A percentile compares a stretch with the other conserved stretches of the same genome.
Conservation (phyloP, 2,888 invertebrate species). For the Drosophila emarginata region DNA sequence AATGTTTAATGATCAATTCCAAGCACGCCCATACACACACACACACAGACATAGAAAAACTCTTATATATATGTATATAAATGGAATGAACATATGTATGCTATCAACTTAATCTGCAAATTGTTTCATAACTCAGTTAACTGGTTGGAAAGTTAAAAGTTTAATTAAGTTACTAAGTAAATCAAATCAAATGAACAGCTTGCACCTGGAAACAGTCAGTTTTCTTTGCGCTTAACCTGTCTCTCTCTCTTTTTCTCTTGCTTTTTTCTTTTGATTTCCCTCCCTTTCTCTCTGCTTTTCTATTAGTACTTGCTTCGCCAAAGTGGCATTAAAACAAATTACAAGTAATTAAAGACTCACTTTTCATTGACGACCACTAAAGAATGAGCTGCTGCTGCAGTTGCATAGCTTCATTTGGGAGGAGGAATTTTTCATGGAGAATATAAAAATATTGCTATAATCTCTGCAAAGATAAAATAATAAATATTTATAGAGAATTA, state of each 20-base stretch:
- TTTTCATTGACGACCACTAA: constrained; percentile 53
- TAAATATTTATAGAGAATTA: not conserved
- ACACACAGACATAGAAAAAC: not conserved
- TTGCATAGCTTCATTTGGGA: constrained; percentile 8
- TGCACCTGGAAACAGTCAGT: constrained; percentile 35
- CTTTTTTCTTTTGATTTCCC: too few species aligned
- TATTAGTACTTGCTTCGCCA: constrained; percentile 52
- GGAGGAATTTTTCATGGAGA: not conserved
- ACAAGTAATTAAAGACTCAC: constrained; percentile 72
- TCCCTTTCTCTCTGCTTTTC: not conserved
- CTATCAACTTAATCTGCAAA: constrained; percentile 36
- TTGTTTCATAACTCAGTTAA: constrained; percentile 74
- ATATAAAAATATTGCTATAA: not conserved
- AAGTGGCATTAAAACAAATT: constrained; percentile 77
- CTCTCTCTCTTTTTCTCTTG: constrained; percentile 20
- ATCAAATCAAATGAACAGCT: constrained; percentile 72
- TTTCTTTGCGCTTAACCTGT: constrained; percentile 50
- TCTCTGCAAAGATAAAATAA: not conserved
- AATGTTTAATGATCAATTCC: constrained; percentile 65
- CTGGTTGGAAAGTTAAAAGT: constrained; percentile 53
- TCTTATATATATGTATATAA: not conserved
- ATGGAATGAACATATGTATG: not conserved
- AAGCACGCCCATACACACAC: constrained; percentile 19
- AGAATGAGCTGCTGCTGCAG: constrained; percentile 25
- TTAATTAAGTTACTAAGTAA: constrained; percentile 73